Base-by-base conservation (phyloP, 1,140 invertebrate species). In the Uloborus diversus region DNA sequence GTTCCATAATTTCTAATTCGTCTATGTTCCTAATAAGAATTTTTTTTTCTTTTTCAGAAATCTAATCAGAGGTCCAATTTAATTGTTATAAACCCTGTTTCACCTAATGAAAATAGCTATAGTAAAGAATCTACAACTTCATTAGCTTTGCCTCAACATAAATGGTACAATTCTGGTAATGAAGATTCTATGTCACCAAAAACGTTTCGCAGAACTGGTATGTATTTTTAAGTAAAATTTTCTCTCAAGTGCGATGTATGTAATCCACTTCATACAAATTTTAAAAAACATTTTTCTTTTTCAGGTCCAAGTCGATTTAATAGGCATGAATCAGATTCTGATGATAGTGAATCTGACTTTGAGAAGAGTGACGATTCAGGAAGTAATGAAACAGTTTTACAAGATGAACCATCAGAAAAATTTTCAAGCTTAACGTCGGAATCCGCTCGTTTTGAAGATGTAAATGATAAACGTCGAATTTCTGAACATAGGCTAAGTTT, bases 131-230 rank as follows among this genome's bases (percentile, higher is more conserved):
- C 33, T 14, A 28, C 1, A 17, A 5, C 61, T 20, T 2, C 32
- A 1, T 33, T 78, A 20, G 9, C 66, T 11, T 51, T 78, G 11
- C 73, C 73, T 37, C 73, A 78, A 27, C 73, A 57, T 37, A 78
- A 66, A 42, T 78, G 73, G 73, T 56, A 62, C 25, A 30, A 65
- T n/a, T 35, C 61, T 28, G 32, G 11, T 17, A 78, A 78, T 66
- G 73, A 78, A 78, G 62, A 78, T 27, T 78, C 73, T 49, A 64
- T 59, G 32, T 78, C 73, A 11, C 73, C 73, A 14, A 65, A 57
- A 37, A 27, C 47, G 11, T 33, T 23, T 5, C 42, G 62, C 1
- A 23, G 20, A 23, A 78, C 32, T 56, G 73, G 73, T 78, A 78
- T 27, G 20, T n/a, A n/a, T n/a, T n/a, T n/a, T n/a, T n/a, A n/a